Evolutionary conservation across 1,140 invertebrate species (phyloP).

Genomic region (Drosophila ohnishii): DNA sequence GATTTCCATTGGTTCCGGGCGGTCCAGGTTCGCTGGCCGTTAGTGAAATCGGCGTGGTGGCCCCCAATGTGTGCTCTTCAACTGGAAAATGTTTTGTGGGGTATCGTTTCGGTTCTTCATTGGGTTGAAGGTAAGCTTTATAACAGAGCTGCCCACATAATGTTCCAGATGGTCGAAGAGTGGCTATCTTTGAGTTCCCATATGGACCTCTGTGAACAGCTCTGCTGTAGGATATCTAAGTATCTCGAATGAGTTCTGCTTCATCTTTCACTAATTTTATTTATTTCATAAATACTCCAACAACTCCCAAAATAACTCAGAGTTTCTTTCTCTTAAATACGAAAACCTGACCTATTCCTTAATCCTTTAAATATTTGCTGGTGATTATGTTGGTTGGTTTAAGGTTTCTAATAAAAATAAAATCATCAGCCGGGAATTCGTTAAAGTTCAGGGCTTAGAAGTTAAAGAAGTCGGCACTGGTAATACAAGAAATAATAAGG

Average conservation of each 20-base stretch:
- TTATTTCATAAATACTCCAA: not conserved
- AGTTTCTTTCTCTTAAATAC: not conserved
- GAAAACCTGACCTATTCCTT: not conserved
- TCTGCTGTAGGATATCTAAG: conserved; percentile 30
- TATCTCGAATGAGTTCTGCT: conserved; percentile 21
- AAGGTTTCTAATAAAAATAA: not conserved
- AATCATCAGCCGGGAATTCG: not conserved
- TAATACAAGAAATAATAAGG: not conserved
- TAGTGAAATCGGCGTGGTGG: conserved; percentile 64
- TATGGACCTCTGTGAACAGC: not conserved
- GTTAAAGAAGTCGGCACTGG: not conserved
- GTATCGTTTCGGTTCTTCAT: conserved; percentile 10
- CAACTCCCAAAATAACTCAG: not conserved
- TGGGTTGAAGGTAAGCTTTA: not conserved
- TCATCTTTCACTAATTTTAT: conserved; percentile 1
- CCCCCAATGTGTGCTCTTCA: conserved; percentile 72
- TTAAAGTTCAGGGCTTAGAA: not conserved
- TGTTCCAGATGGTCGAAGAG: too few relatives aligned
- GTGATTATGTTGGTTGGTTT: not conserved
- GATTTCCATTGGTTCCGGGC: conserved; percentile 69
- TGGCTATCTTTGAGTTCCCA: too few relatives aligned
- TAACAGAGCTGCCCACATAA: conserved; percentile 1
- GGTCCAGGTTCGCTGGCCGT: conserved; percentile 74
- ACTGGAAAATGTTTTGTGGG: conserved; percentile 67
- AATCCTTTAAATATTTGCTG: not conserved